Base-by-base conservation (phyloP, 1,140 invertebrate genomes). In the Listronotus bonariensis region DNA sequence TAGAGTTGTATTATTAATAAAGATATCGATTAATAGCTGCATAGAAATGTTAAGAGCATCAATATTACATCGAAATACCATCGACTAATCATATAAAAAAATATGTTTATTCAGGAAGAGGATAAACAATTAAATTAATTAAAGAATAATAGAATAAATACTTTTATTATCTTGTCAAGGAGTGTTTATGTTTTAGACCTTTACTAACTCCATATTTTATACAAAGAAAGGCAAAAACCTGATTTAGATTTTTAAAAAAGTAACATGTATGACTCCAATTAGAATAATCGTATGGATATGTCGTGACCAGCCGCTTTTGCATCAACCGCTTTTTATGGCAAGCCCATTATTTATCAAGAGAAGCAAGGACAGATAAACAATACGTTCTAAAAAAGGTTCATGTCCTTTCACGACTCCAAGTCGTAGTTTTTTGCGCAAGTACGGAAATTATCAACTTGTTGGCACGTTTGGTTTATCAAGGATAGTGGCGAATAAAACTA, bases 341-440 rank as follows among this genome's bases (percentile, higher is more conserved):
- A 12, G 52, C 52, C 34, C 59, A 56, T 66, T 59, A 65, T 72
- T 67, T 70, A 70, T 68, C 65, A 60, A 65, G 18, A 32, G 48
- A 58, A 66, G 59, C 72, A 71, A 72, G 72, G 72, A 70, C 71
- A 72, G 63, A 67, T 56, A 57, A 65, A 69, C 69, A 74, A 69
- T 69, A 69, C 68, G 45, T 58, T 56, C 73, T 63, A 68, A 71
- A 72, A 71, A 74, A 68, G 72, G 72, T 58, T 68, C 67, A 32
- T 73, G 73, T 74, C 73, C 73, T 74, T 73, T 74, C 73, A 69
- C 73, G 54, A 64, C 26, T 48, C 15, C 51, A 58, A 45, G 20
- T 58, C 34, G 43, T 49, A 54, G 45, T 43, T 26, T 55, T 60
- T 14, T 18, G 56, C 72, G 72, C 72, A 70, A 68, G 55, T 58